Evolutionary conservation across 92 coral and sea anemone species (phyloP), one percentile per base, ranked within the genome.

Genomic region (Porites divaricata): DNA sequence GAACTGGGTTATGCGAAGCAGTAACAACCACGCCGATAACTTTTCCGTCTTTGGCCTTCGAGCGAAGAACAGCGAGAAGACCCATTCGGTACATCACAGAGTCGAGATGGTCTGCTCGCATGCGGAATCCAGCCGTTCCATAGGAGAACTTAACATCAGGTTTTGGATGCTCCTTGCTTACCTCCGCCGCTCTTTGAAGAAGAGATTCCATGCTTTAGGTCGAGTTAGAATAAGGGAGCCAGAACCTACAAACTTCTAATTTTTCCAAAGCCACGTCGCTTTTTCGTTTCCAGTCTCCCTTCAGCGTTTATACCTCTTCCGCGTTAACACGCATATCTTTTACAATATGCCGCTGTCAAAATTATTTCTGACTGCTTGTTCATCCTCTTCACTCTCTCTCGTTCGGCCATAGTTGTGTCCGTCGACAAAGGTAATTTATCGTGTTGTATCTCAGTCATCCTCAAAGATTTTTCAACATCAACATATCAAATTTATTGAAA

Each of bases 51-150:
- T 90, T 93, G 1, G 97, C 98, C 71, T 95, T 93, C 9, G 99
- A 97, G 28, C 99, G 95, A 23, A 97, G 79, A 4, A 90, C 96
- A 14, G 99, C 99, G 0, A 97, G 91, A 72, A 95, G 77, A 52
- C 99, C 99, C 99, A 97, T 97, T 74, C 98, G 95, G 59, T 87
- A 97, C 99, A 97, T 97, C 8, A 97, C 99, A 75, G 98, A 90
- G 70, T 95, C 93, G 4, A 97, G 94, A 20, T 76, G 56, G 58
- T 84, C 93, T 11, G 98, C 92, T 15, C 87, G 82, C 57, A 86
- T 77, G 49, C 99, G 98, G 83, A 97, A 97, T 6, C 99, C 99
- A 4, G 99, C 99, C 51, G 99, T 97, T 20, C 99, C 99, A 70
- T 97, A 97, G 53, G 95, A 41, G 80, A 92, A 97, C 85, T 82